These are phyloP conservation scores for Eupsilia transversa DNA, from an alignment of 2,888 invertebrate genomes.

Conservation along the genomic window DNA sequence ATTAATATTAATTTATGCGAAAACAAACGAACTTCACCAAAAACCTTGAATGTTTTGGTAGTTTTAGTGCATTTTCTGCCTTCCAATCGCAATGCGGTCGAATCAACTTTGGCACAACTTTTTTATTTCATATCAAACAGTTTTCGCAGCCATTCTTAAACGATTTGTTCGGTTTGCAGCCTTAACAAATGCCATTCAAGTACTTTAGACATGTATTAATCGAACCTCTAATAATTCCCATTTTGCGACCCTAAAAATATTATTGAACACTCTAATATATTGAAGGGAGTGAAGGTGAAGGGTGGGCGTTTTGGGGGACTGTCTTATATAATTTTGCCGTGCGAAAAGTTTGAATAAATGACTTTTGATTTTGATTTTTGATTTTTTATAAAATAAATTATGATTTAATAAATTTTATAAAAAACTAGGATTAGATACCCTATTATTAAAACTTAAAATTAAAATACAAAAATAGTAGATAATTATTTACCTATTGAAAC, in stretches of 20 bases:
- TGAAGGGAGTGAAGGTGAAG: too few species aligned
- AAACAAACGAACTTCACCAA: not conserved
- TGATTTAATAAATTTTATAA: constrained; percentile 84
- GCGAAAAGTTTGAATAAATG: too few species aligned
- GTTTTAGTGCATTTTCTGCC: not conserved
- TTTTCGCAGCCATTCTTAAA: not conserved
- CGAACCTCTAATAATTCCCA: too few species aligned
- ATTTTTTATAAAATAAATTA: constrained; percentile 75
- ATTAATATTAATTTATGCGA: not conserved
- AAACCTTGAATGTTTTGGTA: not conserved
- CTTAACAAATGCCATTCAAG: not conserved
- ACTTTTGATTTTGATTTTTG: too few species aligned
- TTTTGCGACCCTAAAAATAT: too few species aligned
- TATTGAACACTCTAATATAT: too few species aligned
- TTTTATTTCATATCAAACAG: not conserved
- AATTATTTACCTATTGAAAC: constrained; percentile 91
- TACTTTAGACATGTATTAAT: too few species aligned
- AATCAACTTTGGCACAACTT: too few species aligned
- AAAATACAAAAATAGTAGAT: constrained; percentile 90
- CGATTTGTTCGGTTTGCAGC: not conserved
- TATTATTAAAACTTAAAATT: constrained; percentile 91
- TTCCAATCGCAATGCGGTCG: not conserved
- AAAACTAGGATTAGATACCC: constrained; percentile 93
- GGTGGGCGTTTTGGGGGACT: too few species aligned
- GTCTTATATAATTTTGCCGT: too few species aligned